Evolutionary conservation across 2,113 vertebrate genomes (phyloP), one percentile per base, ranked within the genome.

Genomic region (Sinocyclocheilus anshuiensis): DNA sequence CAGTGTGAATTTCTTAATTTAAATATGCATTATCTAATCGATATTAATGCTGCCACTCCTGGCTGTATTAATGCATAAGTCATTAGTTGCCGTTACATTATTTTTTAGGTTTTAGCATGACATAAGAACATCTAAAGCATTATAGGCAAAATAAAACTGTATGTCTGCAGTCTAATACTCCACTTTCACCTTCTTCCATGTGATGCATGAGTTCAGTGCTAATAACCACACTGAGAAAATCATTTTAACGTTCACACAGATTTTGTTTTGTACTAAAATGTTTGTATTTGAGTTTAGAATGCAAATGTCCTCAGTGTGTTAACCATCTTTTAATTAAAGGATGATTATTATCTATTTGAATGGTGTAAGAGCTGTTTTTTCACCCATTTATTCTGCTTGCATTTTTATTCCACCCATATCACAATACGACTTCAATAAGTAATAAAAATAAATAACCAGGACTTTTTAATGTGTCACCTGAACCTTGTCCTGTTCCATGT

Each of bases 251-350:
- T 57, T 53, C 33, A 72, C 86, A 87, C 77, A 88, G 61, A 39
- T 86, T 29, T 74, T 81, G 12, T 78, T 79, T n/a, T 83, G 84
- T 90, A 89, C 1, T 50, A 90, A 91, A 89, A 90, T 82, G 80
- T 76, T 13, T 83, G 36, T 91, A 84, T 85, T 79, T 79, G 67
- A 75, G 71, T 88, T 74, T 18, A 79, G 55, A 82, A 90, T 79
- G 69, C 59, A 63, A 24, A 50, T 53, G 20, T 82, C 65, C n/a
- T 87, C 33, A 59, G 76, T 67, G 83, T 91, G 69, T 88, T 86
- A 86, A 87, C 42, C 18, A 84, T 92, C 89, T 85, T 80, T 87
- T 90, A 78, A 92, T 91, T 92, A 93, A 94, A 94, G 89, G 91
- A 72, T 88, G 11, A 87, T 63, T 42, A 86, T 53, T 77, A 45